A percentile compares a stretch with the other conserved stretches of the same genome.
Evolutionary conservation across 2,797 vertebrate genomes (phyloP).

Genomic region (Mallotus villosus): DNA sequence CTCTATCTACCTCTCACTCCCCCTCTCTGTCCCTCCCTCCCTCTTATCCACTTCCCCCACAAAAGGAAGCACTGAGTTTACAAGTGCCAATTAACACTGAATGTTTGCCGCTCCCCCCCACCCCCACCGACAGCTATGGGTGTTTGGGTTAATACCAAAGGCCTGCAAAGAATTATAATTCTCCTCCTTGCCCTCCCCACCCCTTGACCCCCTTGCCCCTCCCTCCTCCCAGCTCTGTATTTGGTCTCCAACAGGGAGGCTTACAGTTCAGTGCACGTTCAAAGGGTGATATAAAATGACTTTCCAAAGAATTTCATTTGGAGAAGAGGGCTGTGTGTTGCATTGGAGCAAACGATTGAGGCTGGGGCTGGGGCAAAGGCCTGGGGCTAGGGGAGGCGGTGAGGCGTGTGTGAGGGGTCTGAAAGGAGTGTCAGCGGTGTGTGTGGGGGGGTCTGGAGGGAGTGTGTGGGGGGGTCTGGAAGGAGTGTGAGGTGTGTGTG

Average conservation of each 20-base stretch:
- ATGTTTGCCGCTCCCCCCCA: conserved; percentile 79
- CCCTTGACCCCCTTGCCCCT: conserved; percentile 45
- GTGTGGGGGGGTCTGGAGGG: conserved; percentile 17
- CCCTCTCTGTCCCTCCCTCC: conserved; percentile 44
- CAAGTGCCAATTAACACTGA: conserved; percentile 87
- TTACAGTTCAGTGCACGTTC: conserved; percentile 87
- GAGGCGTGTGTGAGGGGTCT: background rate
- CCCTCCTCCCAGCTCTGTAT: conserved; percentile 75
- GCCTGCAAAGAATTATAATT: conserved; percentile 84
- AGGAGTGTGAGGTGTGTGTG: conserved; percentile 29
- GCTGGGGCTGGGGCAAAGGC: conserved; percentile 25
- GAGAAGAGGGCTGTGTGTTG: conserved; percentile 67
- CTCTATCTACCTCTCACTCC: conserved; percentile 18
- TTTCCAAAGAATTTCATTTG: conserved; percentile 81
- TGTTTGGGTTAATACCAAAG: conserved; percentile 87
- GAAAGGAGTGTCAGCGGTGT: conserved; percentile 36
- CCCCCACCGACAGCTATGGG: conserved; percentile 82
- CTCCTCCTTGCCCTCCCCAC: conserved; percentile 65
- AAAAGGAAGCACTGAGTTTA: conserved; percentile 80
- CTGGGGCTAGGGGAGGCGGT: conserved; percentile 24
- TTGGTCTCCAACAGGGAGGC: conserved; percentile 82
- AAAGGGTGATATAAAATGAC: conserved; percentile 86
- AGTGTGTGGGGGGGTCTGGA: conserved; percentile 20
- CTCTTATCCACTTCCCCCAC: conserved; percentile 65
- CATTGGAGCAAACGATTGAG: conserved; percentile 13